A percentile compares a stretch with the other conserved stretches of the same genome.
Conservation (phyloP, 2,888 invertebrate genomes). For the Ennomos quercinarius region DNA sequence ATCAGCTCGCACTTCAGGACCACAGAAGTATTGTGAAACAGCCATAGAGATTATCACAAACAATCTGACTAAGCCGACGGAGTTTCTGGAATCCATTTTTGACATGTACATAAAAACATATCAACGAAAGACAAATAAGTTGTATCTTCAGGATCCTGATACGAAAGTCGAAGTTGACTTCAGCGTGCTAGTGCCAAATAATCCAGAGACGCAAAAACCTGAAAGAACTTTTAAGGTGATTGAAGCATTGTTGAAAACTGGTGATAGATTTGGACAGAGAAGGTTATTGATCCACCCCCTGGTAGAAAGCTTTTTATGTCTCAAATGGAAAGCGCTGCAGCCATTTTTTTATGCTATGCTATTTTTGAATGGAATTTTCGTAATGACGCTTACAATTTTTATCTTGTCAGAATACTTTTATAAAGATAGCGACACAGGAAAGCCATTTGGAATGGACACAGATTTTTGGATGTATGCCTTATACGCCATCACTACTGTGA, state of each 20-base stretch:
- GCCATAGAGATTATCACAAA: constrained; percentile 60
- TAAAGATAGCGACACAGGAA: constrained; percentile 31
- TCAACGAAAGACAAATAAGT: constrained; percentile 50
- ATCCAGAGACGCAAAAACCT: constrained; percentile 1
- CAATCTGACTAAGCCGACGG: constrained; percentile 72
- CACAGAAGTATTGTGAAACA: constrained; percentile 47
- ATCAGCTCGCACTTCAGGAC: constrained; percentile 40
- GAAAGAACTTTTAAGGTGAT: constrained; percentile 23
- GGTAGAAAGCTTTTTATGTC: constrained; percentile 65
- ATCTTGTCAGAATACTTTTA: constrained; percentile 48
- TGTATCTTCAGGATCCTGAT: constrained; percentile 58
- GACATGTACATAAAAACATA: constrained; percentile 67
- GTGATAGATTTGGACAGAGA: constrained; percentile 55
- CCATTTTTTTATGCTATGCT: constrained; percentile 62
- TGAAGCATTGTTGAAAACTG: constrained; percentile 53
- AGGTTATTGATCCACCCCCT: constrained; percentile 66
- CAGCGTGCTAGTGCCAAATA: constrained; percentile 50
- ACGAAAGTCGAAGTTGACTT: constrained; percentile 66
- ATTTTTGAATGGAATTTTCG: constrained; percentile 59
- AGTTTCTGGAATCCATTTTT: constrained; percentile 74
- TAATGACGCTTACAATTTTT: constrained; percentile 56
- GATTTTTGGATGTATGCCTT: constrained; percentile 14
- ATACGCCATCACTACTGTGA: constrained; percentile 16
- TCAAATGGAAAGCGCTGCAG: constrained; percentile 67
- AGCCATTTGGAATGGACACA: constrained; percentile 4